Evolutionary conservation across 2,888 invertebrate genomes (phyloP).

Genomic region (Ormyrus pomaceus): DNA sequence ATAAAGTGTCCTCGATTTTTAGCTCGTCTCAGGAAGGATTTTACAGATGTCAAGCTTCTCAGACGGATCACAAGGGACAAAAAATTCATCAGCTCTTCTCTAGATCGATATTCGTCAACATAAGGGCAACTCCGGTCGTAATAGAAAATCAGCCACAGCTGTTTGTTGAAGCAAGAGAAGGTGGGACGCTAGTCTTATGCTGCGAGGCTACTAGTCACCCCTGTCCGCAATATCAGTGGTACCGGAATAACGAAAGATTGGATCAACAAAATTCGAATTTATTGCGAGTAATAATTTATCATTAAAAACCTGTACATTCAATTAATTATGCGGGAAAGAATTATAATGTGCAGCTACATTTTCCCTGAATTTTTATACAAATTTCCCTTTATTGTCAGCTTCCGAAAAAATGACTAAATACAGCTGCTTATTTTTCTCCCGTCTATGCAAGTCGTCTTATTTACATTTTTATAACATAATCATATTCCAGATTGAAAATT

Average conservation of each 20-base stretch:
- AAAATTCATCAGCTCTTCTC: conserved; percentile 58
- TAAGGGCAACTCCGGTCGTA: conserved; percentile 61
- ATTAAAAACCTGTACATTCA: not conserved
- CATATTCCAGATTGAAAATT: conserved; percentile 60
- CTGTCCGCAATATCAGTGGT: conserved; percentile 67
- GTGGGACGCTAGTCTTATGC: conserved; percentile 59
- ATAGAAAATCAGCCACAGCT: conserved; percentile 64
- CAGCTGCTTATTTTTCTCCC: not conserved
- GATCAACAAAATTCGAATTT: conserved; percentile 60
- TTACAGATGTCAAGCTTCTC: conserved; percentile 54
- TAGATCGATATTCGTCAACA: conserved; percentile 59
- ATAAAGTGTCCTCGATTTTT: too few species aligned
- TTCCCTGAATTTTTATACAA: not conserved
- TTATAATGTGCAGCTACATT: too few species aligned
- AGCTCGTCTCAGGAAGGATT: too few species aligned
- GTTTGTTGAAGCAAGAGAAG: conserved; percentile 63
- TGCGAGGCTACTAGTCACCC: conserved; percentile 65
- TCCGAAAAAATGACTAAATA: too few species aligned
- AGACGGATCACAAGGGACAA: conserved; percentile 61
- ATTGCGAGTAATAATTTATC: conserved; percentile 60
- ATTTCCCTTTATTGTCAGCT: not conserved
- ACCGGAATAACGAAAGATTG: conserved; percentile 63
- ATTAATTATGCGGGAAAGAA: too few species aligned
- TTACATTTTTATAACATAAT: too few species aligned
- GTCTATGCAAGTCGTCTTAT: too few species aligned